phyloP scores from a whole-genome alignment of 2,888 invertebrate genomes.

The Coleophora flavipennella region DNA sequence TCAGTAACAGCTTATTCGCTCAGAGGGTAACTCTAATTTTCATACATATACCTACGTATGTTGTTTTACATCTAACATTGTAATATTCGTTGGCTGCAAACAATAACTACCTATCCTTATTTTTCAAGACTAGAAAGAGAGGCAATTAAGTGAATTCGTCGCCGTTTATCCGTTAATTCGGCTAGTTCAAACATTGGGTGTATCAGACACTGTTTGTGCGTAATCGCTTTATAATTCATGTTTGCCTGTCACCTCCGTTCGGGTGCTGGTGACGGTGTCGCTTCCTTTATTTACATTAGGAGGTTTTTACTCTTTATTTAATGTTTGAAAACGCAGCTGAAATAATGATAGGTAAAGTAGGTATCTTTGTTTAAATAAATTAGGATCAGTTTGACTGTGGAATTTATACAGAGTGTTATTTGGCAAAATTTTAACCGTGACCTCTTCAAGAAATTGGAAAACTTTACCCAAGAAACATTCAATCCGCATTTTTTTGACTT shows the following conservation, averaged over 20 bases:
- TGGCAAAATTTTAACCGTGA: too few species aligned
- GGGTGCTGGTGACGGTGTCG: slow-evolving; percentile 11
- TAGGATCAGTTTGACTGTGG: too few species aligned
- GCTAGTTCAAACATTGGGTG: slow-evolving; percentile 34
- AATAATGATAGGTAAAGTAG: too few species aligned
- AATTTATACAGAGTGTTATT: too few species aligned
- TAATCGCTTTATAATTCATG: slow-evolving; percentile 30
- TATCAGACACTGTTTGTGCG: slow-evolving; percentile 17
- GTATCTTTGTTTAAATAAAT: too few species aligned
- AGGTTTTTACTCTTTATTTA: slow-evolving; percentile 6
- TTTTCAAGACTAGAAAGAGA: slow-evolving; percentile 19
- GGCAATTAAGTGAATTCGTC: slow-evolving; percentile 30
- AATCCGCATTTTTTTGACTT: too few species aligned
- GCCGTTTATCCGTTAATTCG: slow-evolving; percentile 25
- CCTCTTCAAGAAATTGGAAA: too few species aligned
- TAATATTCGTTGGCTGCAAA: too few species aligned
- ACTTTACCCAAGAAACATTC: too few species aligned
- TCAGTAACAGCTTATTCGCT: slow-evolving; percentile 50
- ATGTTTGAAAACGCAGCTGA: too few species aligned
- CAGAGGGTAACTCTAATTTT: slow-evolving; percentile 39
- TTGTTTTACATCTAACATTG: slow-evolving; percentile 21
- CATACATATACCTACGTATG: slow-evolving; percentile 25
- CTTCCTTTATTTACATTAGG: slow-evolving; percentile 2
- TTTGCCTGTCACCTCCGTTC: slow-evolving; percentile 15
- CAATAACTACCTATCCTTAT: too few species aligned